Evolutionary conservation across 2,888 invertebrate species (phyloP).

Genomic region (Incurvaria masculella): DNA sequence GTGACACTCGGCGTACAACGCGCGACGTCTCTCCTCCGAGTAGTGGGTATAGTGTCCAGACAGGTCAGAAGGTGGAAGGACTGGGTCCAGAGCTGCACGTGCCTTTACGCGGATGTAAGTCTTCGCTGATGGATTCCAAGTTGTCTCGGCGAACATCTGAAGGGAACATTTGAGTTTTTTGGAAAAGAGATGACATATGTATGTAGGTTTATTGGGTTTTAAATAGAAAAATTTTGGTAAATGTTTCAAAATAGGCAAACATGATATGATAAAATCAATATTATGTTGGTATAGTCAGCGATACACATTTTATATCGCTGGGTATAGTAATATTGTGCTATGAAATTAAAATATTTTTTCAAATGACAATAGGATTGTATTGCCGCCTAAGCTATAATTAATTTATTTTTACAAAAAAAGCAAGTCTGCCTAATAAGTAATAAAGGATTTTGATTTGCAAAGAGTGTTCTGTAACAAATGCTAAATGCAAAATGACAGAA

Average conservation of each 20-base stretch:
- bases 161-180: not conserved
- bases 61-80: slow-evolving; percentile 32
- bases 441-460: no score
- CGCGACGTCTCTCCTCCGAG: slow-evolving; percentile 6
- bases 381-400: no score
- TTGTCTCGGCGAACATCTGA: slow-evolving; percentile 41
- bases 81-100: slow-evolving; percentile 34
- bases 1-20: slow-evolving; percentile 20
- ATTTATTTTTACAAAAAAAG: no score
- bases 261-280: no score
- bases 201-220: not conserved
- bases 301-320: no score
- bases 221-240: not conserved
- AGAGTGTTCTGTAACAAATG: no score
- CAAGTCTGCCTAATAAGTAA: no score
- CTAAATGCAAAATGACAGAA: no score
- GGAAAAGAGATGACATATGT: not conserved
- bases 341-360: not conserved
- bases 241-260: not conserved
- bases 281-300: no score
- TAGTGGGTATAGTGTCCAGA: slow-evolving; percentile 30
- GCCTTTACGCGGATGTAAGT: slow-evolving; percentile 44
- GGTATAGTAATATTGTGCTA: not conserved
- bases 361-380: not conserved
- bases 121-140: slow-evolving; percentile 45